These are phyloP conservation scores for Microhierax caerulescens DNA, from an alignment of 2,797 vertebrate genomes.

Conservation along the genomic window DNA sequence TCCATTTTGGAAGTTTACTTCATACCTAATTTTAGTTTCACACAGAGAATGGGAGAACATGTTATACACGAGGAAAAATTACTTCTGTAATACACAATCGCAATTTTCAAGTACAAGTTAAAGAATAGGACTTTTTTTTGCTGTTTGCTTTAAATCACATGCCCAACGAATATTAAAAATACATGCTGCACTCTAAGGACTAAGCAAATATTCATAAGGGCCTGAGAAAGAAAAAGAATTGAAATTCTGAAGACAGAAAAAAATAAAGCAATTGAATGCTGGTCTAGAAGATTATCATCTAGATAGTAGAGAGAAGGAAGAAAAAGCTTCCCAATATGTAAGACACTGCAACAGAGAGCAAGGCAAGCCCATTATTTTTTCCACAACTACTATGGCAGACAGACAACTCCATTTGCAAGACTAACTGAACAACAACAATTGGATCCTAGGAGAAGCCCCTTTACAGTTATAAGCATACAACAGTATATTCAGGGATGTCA, in stretches of 20 bases:
- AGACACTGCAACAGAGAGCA: neutral
- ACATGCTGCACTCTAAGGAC: neutral
- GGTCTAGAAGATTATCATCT: neutral
- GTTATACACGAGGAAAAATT: neutral
- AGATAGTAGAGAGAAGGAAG: neutral
- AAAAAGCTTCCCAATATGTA: neutral
- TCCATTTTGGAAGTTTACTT: slow-evolving; percentile 96
- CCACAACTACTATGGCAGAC: neutral
- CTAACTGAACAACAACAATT: neutral
- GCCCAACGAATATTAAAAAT: neutral
- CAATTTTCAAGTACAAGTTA: neutral
- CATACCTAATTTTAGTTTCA: slow-evolving; percentile 84
- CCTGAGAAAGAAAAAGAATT: neutral
- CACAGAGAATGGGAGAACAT: slow-evolving; percentile 6
- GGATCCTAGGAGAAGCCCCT: neutral
- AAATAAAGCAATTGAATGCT: neutral
- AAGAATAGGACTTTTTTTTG: neutral
- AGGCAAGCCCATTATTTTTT: neutral
- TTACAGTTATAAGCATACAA: neutral
- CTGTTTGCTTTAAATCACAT: neutral
- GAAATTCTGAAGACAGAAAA: neutral
- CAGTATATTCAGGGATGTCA: neutral
- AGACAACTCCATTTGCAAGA: neutral
- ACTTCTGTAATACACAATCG: neutral
- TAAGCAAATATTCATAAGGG: neutral